Evolutionary conservation across 2,888 invertebrate species (phyloP), one percentile per base, ranked within the genome.

Genomic region (Meganola albula): DNA sequence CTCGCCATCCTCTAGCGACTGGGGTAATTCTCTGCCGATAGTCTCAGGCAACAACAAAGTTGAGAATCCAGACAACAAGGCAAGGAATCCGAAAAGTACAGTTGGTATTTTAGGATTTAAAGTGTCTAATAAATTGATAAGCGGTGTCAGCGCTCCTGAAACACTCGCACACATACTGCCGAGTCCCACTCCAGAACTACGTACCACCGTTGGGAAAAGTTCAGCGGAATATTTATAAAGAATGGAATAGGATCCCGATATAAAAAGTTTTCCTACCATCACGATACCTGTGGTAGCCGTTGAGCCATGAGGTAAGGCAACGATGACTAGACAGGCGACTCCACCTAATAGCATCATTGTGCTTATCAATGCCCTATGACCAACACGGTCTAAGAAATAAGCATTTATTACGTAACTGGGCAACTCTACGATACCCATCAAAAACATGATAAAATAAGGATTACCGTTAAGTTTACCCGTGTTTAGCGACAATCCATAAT

Each of bases 171-270:
- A 93, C 93, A 94, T 95, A 3, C 94, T 92, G 2, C 94, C 94
- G 12, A 95, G 77, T 0, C 95, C 95, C 51, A 95, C 88, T 0
- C 94, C 94, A 0, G 94, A 94, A 64, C 94, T 95, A 10, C 95
- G 88, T 2, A 95, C 89, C 0, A 94, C 94, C 0, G 95, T 95
- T 0, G 95, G 95, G 59, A 94, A 95, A 4, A 95, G 70, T 74
- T 95, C 95, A 0, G 95, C 95, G 0, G 95, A 94, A 68, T 94
- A 95, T 61, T 95, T 95, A 68, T 94, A 95, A 43, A 94, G 91
- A 10, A 95, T 92, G 1, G 93, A 94, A 70, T 93, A 95, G 0
- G 94, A 94, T 28, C 93, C 92, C 10, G 95, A 93, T 52, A 95
- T 94, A 55, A 94, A 91, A 16, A 94, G 87, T 73, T 95, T 95